Evolutionary conservation across 1,140 invertebrate genomes (phyloP), one percentile per base, ranked within the genome.

Genomic region (Laupala kohalensis): DNA sequence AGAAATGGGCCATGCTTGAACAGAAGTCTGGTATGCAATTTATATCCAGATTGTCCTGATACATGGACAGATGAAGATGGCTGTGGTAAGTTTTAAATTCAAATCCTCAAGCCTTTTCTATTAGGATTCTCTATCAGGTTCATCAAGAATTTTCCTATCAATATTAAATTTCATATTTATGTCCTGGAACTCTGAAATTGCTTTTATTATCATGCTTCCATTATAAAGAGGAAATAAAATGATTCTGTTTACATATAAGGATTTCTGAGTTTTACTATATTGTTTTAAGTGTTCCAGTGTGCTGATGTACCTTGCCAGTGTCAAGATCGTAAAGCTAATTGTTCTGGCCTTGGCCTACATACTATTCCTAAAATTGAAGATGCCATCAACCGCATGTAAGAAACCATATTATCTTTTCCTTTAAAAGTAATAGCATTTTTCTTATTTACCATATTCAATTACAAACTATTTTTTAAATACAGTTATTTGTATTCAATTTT

Each of bases 21-120:
- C 71, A 69, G 27, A 15, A 76, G 73, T 19, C 68, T 78, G 9
- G 71, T 77, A 6, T 84, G 83, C 76, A 78, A 84, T 73, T 75
- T 72, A 6, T 73, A 74, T 13, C 73, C 79, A 6, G 82, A 84
- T 73, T 84, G 83, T 68, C 72, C 73, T 4, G 76, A 76, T n/a
- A 79, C 81, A 3, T 81, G 81, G 80, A 77, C 76, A 9, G 81
- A 82, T 72, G 81, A 82, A 73, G 78, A 81, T 67, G 74, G 74
- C 27, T 82, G 81, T 72, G 71, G 78, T 78, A 74, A 78, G 78
- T 75, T 6, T 66, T 66, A 25, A 15, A 12, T 53, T 53, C n/a
- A n/a, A n/a, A n/a, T n/a, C n/a, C n/a, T n/a, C n/a, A n/a, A n/a
- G n/a, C n/a, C n/a, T n/a, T n/a, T n/a, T n/a, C n/a, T n/a, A n/a